Evolutionary conservation across 2,113 vertebrate species (phyloP), one percentile per base, ranked within the genome.

Genomic region (Maccullochella peelii): DNA sequence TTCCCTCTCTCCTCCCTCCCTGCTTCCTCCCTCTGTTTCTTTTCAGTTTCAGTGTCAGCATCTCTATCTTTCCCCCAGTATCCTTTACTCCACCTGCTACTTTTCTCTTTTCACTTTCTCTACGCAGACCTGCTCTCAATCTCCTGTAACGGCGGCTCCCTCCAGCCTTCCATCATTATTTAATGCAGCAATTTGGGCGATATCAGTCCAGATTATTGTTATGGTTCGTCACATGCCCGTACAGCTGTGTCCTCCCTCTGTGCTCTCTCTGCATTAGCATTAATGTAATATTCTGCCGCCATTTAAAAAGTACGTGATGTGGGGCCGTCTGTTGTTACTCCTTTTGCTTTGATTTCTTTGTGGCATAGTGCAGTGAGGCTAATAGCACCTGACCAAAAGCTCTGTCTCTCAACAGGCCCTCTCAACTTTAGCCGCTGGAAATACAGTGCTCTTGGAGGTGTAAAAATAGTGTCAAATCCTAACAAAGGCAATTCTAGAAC

Each of bases 401-500:
- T 59, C 65, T 18, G 23, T 84, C 75, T 88, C 72, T 80, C 73
- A 30, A 4, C 3, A 63, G 63, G 74, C 79, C 70, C 66, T 81
- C 84, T 84, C 68, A 90, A 49, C 82, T 61, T 12, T 73, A 77
- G 38, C 79, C 74, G 54, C 42, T 72, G 82, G 77, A 84, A 77
- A 81, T 62, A 72, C 83, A 80, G 55, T 42, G 61, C 90, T 88
- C 82, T 79, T 8, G 47, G 79, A 83, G 73, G 83, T 84, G 89
- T 88, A 81, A 83, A 91, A 91, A 89, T 86, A 80, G 83, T 90
- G 89, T 94, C 91, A 88, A 88, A 91, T 69, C 84, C 86, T 80
- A 87, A 94, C 91, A 94, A 92, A 88, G 83, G 93, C 89, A 91
- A 80, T 85, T 86, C 84, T 84, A 80, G 77, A 85, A 78, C n/a